phyloP scores from a whole-genome alignment of 2,113 vertebrate genomes.

The Buteo buteo region DNA sequence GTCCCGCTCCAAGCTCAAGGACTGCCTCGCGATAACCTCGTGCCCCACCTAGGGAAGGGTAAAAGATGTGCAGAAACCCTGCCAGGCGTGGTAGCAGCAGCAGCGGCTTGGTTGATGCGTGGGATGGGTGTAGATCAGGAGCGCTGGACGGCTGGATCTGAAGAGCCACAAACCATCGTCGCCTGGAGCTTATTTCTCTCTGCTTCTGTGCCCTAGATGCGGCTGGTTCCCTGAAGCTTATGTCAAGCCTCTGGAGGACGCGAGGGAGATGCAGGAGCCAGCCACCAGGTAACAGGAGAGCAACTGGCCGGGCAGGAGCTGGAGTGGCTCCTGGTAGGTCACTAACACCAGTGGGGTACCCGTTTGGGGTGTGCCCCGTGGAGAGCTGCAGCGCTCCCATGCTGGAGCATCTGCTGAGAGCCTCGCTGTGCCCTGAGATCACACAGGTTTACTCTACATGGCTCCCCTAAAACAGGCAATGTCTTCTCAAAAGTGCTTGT shows the following conservation, averaged over 20 bases:
- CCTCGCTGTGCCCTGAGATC: not conserved
- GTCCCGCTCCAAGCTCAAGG: not conserved
- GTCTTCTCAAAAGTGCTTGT: not conserved
- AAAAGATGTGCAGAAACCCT: not conserved
- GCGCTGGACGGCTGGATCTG: not conserved
- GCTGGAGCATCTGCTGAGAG: not conserved
- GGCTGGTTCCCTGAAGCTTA: conserved; percentile 97
- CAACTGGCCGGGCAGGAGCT: not conserved
- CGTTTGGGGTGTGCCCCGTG: not conserved
- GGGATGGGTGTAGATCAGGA: not conserved
- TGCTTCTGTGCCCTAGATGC: conserved; percentile 70
- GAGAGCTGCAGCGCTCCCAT: not conserved
- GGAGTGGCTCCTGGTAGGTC: not conserved
- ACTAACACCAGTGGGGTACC: not conserved
- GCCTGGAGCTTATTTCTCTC: not conserved
- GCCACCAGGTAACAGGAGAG: conserved; percentile 33
- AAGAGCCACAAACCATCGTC: not conserved
- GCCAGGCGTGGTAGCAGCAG: not conserved
- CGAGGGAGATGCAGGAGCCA: conserved; percentile 24
- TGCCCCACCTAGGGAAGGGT: not conserved
- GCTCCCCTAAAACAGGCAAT: not conserved
- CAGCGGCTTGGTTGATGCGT: not conserved
- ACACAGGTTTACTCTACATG: not conserved
- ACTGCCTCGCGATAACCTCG: not conserved
- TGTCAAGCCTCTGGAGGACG: conserved; percentile 76